Conservation (phyloP, 2,888 invertebrate species). For the Drosophila gaucha region DNA sequence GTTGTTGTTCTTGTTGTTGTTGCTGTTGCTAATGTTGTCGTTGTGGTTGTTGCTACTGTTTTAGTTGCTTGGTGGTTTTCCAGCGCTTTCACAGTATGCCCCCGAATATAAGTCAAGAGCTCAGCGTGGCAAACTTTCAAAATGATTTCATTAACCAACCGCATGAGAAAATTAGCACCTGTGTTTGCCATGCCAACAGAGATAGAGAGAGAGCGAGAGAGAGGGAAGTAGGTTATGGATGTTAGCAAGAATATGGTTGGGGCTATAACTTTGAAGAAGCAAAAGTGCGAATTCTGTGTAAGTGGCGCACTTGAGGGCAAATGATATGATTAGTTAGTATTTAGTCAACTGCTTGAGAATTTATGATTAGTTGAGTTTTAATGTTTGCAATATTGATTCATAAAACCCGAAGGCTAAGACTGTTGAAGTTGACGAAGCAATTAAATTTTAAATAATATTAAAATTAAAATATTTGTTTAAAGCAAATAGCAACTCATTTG, state of each 20-base stretch:
- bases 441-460: neutral
- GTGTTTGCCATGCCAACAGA: constrained; percentile 12
- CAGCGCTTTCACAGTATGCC: constrained; percentile 8
- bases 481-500: too few relatives aligned
- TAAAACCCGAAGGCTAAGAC: neutral
- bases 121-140: constrained; percentile 46
- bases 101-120: constrained; percentile 39
- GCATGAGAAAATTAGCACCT: constrained; percentile 64
- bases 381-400: neutral
- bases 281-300: constrained; percentile 22
- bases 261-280: neutral
- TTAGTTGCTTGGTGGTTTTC: constrained; percentile 22
- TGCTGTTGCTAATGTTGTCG: neutral
- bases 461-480: neutral
- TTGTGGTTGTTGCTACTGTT: constrained; percentile 9
- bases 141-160: constrained; percentile 62
- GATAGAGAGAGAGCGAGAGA: neutral
- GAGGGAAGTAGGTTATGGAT: neutral
- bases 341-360: constrained; percentile 11
- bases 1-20: too few relatives aligned
- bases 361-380: constrained; percentile 20
- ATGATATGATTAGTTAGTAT: constrained; percentile 45
- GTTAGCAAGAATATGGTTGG: neutral
- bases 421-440: neutral
- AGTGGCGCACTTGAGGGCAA: constrained; percentile 12